Conservation (phyloP, 2,113 vertebrate genomes). For the Scomber japonicus region DNA sequence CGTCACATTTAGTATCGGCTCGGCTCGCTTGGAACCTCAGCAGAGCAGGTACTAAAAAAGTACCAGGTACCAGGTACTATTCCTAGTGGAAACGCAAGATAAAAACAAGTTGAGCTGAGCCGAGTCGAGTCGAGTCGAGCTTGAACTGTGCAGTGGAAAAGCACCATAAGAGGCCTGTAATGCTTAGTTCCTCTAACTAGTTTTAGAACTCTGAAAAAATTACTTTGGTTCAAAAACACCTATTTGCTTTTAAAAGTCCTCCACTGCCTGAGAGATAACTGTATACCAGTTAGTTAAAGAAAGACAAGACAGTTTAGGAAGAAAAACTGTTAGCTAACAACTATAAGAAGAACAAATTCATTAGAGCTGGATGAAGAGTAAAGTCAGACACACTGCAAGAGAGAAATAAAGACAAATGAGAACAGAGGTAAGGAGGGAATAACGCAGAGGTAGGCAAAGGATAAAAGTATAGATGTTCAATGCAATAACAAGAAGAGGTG, state of each 20-base stretch:
- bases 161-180: too few species aligned
- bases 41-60: too few species aligned
- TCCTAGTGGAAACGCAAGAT: too few species aligned
- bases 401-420: slow-evolving; percentile 58
- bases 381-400: slow-evolving; percentile 30
- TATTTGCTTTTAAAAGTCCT: slow-evolving; percentile 83
- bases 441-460: slow-evolving; percentile 40
- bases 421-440: slow-evolving; percentile 32
- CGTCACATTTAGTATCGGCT: too few species aligned
- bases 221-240: too few species aligned
- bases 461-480: slow-evolving; percentile 62
- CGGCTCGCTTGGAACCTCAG: too few species aligned
- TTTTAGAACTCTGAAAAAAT: too few species aligned
- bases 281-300: slow-evolving; percentile 23
- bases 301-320: slow-evolving; percentile 5
- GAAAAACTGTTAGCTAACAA: slow-evolving; percentile 25
- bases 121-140: too few species aligned
- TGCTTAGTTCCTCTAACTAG: too few species aligned
- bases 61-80: too few species aligned
- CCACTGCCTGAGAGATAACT: slow-evolving; percentile 64
- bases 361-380: slow-evolving; percentile 45
- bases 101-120: too few species aligned
- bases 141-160: too few species aligned
- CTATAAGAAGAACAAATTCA: slow-evolving; percentile 47
- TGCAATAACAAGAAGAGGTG: slow-evolving; percentile 55